Evolutionary conservation across 2,797 vertebrate species (phyloP), one percentile per base, ranked within the genome.

Genomic region (Sebastiscus albofasciatus): DNA sequence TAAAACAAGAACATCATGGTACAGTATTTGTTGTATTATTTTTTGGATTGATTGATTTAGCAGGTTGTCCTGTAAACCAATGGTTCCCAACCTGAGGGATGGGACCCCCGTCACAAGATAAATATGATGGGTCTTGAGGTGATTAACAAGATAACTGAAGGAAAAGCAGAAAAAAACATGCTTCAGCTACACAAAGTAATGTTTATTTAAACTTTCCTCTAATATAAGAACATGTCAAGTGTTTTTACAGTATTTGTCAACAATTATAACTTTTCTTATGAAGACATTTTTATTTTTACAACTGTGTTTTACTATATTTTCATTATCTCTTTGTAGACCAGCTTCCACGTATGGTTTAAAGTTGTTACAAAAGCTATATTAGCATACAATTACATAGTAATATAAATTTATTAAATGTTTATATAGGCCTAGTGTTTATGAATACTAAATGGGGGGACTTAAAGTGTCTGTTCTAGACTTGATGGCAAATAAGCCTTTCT

Each of bases 221-320:
- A 46, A 46, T 36, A 24, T 12, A 20, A 61, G 18, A 22, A 39
- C n/a, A 9, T 42, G 16, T 39, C 1, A 26, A 46, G 11, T 64
- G 22, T 64, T 39, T 22, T 7, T 39, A 24, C 33, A 36, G 42
- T 39, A 39, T 14, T 39, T 39, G 2, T 39, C 39, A 39, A 0
- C 39, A 39, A 39, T 39, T 39, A 39, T 14, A 0, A 39, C 13
- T 0, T 39, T 13, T 39, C 39, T 39, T 39, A 39, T 39, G 0
- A 39, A 39, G 36, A 39, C 36, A 39, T 24, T 55, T 55, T 55
- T 55, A 55, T 24, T 55, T 22, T 24, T 55, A 55, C 39, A 16
- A 42, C 39, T 65, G 34, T 36, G 64, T 29, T 67, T 29, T 0
- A n/a, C 62, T 0, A 6, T 42, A 42, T 66, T 42, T 26, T 27